Evolutionary conservation across 2,797 vertebrate species (phyloP).

Genomic region (Molossus alvarezi): DNA sequence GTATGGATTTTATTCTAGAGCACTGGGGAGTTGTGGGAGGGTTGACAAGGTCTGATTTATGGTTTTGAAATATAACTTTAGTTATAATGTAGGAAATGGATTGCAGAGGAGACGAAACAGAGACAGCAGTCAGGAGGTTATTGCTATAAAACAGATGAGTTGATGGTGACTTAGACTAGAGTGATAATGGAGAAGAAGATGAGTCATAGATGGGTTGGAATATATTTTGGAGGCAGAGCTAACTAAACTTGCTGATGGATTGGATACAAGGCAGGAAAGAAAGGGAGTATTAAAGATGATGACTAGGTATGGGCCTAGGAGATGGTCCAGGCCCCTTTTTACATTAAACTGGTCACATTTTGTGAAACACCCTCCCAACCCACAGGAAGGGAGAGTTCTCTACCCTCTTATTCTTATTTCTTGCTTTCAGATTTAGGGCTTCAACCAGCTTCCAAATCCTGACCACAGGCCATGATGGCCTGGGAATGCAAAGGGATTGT

Average conservation of each 20-base stretch:
- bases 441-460: constrained; percentile 9
- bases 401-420: neutral
- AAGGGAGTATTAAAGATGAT: neutral
- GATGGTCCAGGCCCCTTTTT: neutral
- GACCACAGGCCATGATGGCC: neutral
- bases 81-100: constrained; percentile 18
- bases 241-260: neutral
- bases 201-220: neutral
- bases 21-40: neutral
- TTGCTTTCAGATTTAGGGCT: neutral
- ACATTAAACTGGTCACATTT: neutral
- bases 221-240: constrained; percentile 12
- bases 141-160: constrained; percentile 12
- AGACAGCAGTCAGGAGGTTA: neutral
- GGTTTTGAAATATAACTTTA: constrained; percentile 72
- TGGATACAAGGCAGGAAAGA: neutral
- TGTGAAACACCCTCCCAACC: neutral
- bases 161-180: neutral
- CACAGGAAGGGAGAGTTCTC: neutral
- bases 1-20: constrained; percentile 61
- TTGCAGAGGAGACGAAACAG: neutral
- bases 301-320: neutral
- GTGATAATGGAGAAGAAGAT: neutral
- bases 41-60: constrained; percentile 76
- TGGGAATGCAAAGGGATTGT: neutral